Conservation (phyloP, 2,797 vertebrate genomes). For the Euphonia xanthogaster region DNA sequence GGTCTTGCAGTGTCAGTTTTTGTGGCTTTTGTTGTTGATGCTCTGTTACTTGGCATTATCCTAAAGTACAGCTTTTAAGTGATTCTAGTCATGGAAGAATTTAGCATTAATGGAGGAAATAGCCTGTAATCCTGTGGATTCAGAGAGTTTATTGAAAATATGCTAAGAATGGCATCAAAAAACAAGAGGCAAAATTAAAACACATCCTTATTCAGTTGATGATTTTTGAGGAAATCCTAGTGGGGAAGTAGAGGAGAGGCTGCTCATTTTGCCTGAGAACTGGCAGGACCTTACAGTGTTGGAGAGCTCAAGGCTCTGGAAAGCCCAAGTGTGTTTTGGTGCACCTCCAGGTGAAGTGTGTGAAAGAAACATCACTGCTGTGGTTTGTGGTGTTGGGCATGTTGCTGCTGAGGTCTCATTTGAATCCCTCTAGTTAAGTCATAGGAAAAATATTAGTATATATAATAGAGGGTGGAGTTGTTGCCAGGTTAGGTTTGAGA, state of each 20-base stretch:
- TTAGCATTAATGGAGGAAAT: background rate
- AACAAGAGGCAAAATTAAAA: background rate
- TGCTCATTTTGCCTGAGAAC: fast-evolving
- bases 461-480: background rate
- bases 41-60: background rate
- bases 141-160: background rate
- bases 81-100: background rate
- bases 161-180: background rate
- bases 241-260: background rate
- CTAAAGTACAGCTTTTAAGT: background rate
- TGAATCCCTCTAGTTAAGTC: background rate
- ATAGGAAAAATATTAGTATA: background rate
- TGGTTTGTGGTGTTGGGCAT: background rate
- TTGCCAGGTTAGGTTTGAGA: background rate
- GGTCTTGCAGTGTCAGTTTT: background rate
- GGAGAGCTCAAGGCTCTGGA: background rate
- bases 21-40: background rate
- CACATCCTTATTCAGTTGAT: background rate
- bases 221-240: background rate
- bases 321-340: background rate
- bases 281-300: fast-evolving
- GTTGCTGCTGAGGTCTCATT: background rate
- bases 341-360: background rate
- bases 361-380: background rate
- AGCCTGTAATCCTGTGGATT: background rate